Percentiles rank a stretch among this genome's conserved stretches.
These are phyloP conservation scores for Seira ritae DNA, from an alignment of 2,888 invertebrate genomes.

Conservation along the genomic window DNA sequence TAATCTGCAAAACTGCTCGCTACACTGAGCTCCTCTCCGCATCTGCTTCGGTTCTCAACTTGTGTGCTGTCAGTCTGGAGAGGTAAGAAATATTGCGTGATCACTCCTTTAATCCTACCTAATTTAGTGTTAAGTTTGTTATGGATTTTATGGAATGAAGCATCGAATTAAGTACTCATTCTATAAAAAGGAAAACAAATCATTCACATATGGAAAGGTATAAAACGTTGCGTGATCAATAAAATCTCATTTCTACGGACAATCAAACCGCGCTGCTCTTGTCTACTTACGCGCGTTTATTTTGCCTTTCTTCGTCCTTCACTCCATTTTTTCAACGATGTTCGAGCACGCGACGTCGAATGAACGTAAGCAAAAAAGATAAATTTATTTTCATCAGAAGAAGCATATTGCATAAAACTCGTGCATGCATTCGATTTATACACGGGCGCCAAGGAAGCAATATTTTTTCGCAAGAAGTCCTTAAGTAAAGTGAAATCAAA, in stretches of 20 bases:
- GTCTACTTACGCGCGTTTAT: not conserved
- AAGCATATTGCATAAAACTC: not conserved
- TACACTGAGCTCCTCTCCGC: conserved; percentile 77
- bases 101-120: too few relatives aligned
- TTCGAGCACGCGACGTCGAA: not conserved
- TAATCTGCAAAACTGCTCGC: conserved; percentile 77
- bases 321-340: not conserved
- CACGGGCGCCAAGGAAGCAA: too few relatives aligned
- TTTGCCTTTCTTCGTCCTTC: not conserved
- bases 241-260: not conserved
- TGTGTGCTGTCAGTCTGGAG: conserved; percentile 78
- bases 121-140: too few relatives aligned
- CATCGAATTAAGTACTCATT: not conserved
- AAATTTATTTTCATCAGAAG: not conserved
- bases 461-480: not conserved
- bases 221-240: not conserved
- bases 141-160: too few relatives aligned
- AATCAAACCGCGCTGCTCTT: not conserved
- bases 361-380: not conserved
- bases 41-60: conserved; percentile 77
- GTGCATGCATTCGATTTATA: too few relatives aligned
- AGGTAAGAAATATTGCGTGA: conserved; percentile 76
- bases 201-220: not conserved
- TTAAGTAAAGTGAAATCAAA: not conserved
- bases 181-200: not conserved